Evolutionary conservation across 1,140 invertebrate species (phyloP).

Genomic region (Xylocopa sonorina): DNA sequence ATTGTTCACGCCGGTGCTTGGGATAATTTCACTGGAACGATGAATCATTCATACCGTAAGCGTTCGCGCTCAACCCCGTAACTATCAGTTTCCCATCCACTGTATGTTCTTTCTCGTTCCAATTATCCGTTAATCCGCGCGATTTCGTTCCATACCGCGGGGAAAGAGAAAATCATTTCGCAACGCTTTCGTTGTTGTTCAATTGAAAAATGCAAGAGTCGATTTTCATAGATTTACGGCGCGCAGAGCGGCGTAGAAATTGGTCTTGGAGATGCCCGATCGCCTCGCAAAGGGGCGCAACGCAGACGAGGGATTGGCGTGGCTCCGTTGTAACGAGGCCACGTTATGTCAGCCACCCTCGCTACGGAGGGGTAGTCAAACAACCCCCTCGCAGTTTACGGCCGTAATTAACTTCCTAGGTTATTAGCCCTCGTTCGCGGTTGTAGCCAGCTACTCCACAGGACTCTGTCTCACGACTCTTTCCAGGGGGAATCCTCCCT

Average conservation of each 20-base stretch:
- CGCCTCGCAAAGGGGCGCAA: conserved; percentile 48
- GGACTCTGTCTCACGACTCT: conserved; percentile 34
- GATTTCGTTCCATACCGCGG: background rate
- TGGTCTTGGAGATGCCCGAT: conserved; percentile 52
- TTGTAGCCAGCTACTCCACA: conserved; percentile 7
- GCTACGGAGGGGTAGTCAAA: conserved; percentile 61
- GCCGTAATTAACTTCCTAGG: conserved; percentile 70
- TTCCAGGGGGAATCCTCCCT: conserved; percentile 22
- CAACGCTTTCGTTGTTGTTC: no score
- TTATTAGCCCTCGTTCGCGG: conserved; percentile 69
- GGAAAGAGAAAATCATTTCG: no score
- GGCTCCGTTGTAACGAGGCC: conserved; percentile 52
- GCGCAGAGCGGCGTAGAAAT: background rate
- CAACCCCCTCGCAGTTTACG: conserved; percentile 65
- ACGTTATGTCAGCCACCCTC: conserved; percentile 67
- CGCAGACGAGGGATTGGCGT: conserved; percentile 21
- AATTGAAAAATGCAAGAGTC: no score
- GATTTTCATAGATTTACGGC: conserved; percentile 37
- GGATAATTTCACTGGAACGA: conserved; percentile 59
- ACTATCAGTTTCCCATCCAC: conserved; percentile 15
- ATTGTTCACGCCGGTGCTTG: conserved; percentile 51
- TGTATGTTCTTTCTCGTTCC: background rate
- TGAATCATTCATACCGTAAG: conserved; percentile 59
- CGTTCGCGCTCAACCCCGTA: background rate
- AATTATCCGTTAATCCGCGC: background rate